Evolutionary conservation across 2,113 vertebrate genomes (phyloP), one percentile per base, ranked within the genome.

Genomic region (Solea solea): DNA sequence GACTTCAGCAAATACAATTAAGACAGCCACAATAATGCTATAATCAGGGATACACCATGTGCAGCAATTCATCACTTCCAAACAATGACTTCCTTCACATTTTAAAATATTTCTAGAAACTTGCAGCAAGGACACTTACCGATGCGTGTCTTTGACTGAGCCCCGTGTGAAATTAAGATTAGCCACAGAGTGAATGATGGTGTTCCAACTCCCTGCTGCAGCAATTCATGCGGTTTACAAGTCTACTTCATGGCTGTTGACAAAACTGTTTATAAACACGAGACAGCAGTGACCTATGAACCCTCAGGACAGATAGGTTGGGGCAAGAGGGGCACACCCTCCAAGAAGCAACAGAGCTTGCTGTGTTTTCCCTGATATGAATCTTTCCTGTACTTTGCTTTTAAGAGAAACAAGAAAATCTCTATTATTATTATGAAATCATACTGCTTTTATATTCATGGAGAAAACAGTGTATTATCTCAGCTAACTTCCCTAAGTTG

Each of bases 271-370:
- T 93, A 93, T 94, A 93, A 93, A 90, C 91, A 89, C 39, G 85
- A 86, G 85, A 48, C 69, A 39, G 51, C 27, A 65, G 61, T 92
- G 92, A 94, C 93, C 93, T 94, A 87, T 94, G 92, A 93, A 91
- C 93, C 93, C 89, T 70, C 49, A 16, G 64, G 21, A 21, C 21
- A 21, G 21, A 21, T 21, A 21, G 21, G 21, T 21, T 21, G 21
- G 21, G 21, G 21, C 21, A 21, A 21, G 51, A 85, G 77, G 76
- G 83, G 50, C 79, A 87, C 88, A 65, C 77, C 78, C 82, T 81
- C 72, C 16, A 6, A 34, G 58, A 59, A 46, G 69, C 44, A 84
- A 84, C 80, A 65, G 25, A 77, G 78, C 54, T 46, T 56, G 58
- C 72, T 57, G 78, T 88, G 68, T 21, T 74, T 44, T 54, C 58